A percentile compares a stretch with the other conserved stretches of the same genome.
Evolutionary conservation across 2,888 invertebrate genomes (phyloP).

Genomic region (Trachelus troglodyta): DNA sequence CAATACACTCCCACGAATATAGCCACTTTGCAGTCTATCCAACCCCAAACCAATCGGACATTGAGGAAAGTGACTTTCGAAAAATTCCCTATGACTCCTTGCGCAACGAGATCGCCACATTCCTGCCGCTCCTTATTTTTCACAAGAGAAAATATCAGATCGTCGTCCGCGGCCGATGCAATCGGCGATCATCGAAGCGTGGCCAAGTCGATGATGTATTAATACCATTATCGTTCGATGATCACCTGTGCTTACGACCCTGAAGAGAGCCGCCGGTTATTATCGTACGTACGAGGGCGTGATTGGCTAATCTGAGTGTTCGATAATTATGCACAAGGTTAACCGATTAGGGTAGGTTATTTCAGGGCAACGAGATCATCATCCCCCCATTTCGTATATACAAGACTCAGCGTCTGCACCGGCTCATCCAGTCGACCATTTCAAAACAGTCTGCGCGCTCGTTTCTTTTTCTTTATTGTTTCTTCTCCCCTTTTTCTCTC

Average conservation of each 20-base stretch:
- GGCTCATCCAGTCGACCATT: not conserved
- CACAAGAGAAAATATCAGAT: not conserved
- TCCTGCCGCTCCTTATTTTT: not conserved
- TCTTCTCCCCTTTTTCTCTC: not conserved
- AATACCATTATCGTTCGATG: conserved; percentile 58
- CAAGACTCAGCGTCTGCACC: not conserved
- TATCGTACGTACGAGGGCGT: conserved; percentile 48
- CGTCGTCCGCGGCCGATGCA: conserved; percentile 31
- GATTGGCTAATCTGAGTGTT: conserved; percentile 49
- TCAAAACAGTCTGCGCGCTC: not conserved
- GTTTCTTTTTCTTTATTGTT: not conserved
- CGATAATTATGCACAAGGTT: conserved; percentile 26
- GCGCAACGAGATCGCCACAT: not conserved
- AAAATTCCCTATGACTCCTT: not conserved
- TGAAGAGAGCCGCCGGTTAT: conserved; percentile 40
- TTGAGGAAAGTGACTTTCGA: not conserved
- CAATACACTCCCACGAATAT: not conserved
- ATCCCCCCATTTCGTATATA: not conserved
- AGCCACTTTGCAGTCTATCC: not conserved
- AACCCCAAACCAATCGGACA: not conserved
- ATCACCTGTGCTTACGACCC: conserved; percentile 41
- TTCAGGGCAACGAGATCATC: not conserved
- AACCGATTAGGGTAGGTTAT: not conserved
- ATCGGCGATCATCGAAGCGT: conserved; percentile 55
- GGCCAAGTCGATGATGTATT: conserved; percentile 57